Conservation (phyloP, 2,113 vertebrate genomes). For the Candoia aspera region DNA sequence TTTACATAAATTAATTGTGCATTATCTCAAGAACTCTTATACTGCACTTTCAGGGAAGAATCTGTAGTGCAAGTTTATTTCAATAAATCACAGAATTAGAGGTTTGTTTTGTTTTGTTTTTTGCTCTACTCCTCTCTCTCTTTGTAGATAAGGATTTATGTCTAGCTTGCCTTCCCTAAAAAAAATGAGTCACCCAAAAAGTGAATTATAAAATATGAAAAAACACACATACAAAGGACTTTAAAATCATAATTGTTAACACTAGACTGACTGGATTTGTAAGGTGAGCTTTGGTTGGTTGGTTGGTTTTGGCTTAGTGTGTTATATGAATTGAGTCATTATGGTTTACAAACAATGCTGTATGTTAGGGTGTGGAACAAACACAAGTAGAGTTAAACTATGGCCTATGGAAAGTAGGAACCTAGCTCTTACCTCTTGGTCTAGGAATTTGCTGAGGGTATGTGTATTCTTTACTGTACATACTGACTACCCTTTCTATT, state of each 20-base stretch:
- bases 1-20: neutral
- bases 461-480: neutral
- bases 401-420: neutral
- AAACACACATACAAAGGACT: neutral
- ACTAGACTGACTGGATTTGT: neutral
- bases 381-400: neutral
- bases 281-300: neutral
- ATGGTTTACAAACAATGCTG: neutral
- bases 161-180: neutral
- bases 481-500: neutral
- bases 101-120: neutral
- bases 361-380: neutral
- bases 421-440: neutral
- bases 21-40: neutral
- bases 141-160: neutral
- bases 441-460: neutral
- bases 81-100: neutral
- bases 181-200: neutral
- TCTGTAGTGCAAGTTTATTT: neutral
- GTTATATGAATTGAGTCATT: neutral
- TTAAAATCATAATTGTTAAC: neutral
- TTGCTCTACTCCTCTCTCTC: neutral
- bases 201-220: neutral
- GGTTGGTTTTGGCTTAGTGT: neutral
- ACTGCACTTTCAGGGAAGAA: neutral